Conservation (phyloP, 2,888 invertebrate species). For the Eupeodes latifasciatus region DNA sequence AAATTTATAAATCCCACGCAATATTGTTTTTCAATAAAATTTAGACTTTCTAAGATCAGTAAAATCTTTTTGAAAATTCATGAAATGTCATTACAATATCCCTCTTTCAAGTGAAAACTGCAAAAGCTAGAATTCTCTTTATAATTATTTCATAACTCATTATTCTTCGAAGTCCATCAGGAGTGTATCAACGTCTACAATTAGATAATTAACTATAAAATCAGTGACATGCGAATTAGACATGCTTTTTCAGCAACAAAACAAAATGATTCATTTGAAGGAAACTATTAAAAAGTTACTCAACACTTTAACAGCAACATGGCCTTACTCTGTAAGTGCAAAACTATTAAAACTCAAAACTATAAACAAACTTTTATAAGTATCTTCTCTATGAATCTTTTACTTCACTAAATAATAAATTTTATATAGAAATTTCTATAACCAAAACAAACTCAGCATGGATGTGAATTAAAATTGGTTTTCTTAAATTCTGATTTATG, state of each 20-base stretch:
- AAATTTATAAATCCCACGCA: no score
- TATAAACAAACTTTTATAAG: background rate
- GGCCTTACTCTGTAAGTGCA: slow-evolving; percentile 8
- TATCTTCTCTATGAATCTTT: slow-evolving; percentile 7
- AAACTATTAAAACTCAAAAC: background rate
- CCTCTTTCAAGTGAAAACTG: no score
- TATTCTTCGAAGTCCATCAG: no score
- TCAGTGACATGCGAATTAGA: background rate
- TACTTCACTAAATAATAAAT: slow-evolving; percentile 23
- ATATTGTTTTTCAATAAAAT: no score
- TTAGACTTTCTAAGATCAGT: no score
- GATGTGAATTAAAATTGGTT: slow-evolving; percentile 45
- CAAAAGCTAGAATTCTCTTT: no score
- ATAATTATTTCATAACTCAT: no score
- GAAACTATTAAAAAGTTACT: background rate
- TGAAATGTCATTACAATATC: no score
- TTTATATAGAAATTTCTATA: slow-evolving; percentile 4
- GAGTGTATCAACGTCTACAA: no score
- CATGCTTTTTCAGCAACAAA: background rate
- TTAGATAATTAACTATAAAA: no score
- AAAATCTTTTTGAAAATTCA: no score
- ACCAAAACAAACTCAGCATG: slow-evolving; percentile 33
- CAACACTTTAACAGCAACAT: background rate
- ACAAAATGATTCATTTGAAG: background rate
- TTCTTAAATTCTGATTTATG: slow-evolving; percentile 48